Percentiles rank a stretch among this genome's conserved stretches.
Evolutionary conservation across 2,888 invertebrate species (phyloP).

Genomic region (Archaeoteleia sp.): DNA sequence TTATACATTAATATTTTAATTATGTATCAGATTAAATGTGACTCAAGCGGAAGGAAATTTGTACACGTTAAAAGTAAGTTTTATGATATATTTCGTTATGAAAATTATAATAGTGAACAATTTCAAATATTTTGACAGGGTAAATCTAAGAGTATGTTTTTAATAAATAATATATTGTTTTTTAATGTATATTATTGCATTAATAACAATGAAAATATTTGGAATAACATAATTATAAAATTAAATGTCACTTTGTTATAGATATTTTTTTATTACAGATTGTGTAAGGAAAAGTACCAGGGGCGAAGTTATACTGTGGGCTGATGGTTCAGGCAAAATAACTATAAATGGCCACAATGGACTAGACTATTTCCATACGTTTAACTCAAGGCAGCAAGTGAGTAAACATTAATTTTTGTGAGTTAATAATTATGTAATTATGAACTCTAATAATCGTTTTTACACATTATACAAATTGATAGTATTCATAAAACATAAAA

Average conservation of each 20-base stretch:
- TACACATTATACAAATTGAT: too few relatives aligned
- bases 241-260: too few relatives aligned
- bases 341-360: conserved; percentile 85
- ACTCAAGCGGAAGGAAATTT: conserved; percentile 82
- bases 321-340: conserved; percentile 89
- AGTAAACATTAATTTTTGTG: conserved; percentile 64
- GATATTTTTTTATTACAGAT: too few relatives aligned
- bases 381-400: conserved; percentile 87
- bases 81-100: conserved; percentile 5
- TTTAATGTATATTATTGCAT: conserved; percentile 8
- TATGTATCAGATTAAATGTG: conserved; percentile 78
- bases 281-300: conserved; percentile 83
- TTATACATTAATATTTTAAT: conserved; percentile 41
- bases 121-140: conserved; percentile 1
- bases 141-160: conserved; percentile 2
- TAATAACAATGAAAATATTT: too few relatives aligned
- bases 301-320: conserved; percentile 86
- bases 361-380: conserved; percentile 84
- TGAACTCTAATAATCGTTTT: too few relatives aligned
- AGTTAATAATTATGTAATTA: too few relatives aligned
- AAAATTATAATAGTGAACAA: too few relatives aligned
- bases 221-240: too few relatives aligned
- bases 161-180: not conserved
- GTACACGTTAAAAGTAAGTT: conserved; percentile 70
- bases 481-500: too few relatives aligned